Evolutionary conservation across 1,140 invertebrate genomes (phyloP).

Genomic region (Aleiodes sp.): DNA sequence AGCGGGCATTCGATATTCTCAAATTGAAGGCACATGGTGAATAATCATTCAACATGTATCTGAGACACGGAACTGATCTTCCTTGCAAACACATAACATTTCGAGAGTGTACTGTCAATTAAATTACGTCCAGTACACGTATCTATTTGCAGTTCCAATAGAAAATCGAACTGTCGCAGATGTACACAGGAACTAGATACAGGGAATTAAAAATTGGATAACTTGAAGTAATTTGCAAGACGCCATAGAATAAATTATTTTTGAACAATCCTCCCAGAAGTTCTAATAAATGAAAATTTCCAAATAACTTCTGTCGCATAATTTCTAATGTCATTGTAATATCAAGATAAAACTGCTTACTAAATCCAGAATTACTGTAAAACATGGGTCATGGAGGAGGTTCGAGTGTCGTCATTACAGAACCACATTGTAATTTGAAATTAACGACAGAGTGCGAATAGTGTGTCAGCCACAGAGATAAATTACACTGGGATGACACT

Average conservation of each 20-base stretch:
- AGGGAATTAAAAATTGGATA: not conserved
- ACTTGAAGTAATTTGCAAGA: too few species aligned
- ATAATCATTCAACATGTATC: constrained; percentile 4
- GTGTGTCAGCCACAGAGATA: constrained; percentile 1
- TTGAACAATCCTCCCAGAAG: too few species aligned
- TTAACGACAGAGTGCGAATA: constrained; percentile 6
- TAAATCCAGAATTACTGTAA: not conserved
- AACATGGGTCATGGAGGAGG: not conserved
- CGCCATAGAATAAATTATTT: too few species aligned
- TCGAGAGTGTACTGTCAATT: not conserved
- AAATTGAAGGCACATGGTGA: not conserved
- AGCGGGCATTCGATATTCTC: not conserved
- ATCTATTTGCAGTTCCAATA: not conserved
- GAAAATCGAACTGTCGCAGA: too few species aligned
- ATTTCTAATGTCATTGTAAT: not conserved
- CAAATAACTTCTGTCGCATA: not conserved
- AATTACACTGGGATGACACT: constrained; percentile 5
- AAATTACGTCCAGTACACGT: not conserved
- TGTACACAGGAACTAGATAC: too few species aligned
- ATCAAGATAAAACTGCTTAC: not conserved
- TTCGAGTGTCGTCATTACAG: constrained; percentile 9
- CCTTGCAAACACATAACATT: not conserved
- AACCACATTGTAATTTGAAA: constrained; percentile 1
- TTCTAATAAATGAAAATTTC: not conserved
- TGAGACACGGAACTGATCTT: not conserved